Evolutionary conservation across 2,888 invertebrate species (phyloP).

Genomic region (Cyclophora albipunctata): DNA sequence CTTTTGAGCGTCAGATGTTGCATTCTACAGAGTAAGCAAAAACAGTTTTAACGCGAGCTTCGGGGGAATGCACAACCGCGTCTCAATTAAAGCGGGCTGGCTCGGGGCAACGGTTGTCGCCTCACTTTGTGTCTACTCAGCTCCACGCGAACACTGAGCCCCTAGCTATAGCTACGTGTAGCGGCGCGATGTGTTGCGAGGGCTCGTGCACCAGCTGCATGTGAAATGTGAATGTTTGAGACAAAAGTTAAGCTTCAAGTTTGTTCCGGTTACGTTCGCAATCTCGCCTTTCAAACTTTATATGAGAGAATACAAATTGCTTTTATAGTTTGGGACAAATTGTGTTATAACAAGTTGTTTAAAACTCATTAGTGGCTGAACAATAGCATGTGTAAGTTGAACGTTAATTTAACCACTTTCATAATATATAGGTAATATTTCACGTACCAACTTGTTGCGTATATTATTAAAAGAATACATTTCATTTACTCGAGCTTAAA

Average conservation of each 20-base stretch:
- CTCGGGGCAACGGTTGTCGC: conserved; percentile 37
- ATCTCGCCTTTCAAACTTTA: conserved; percentile 31
- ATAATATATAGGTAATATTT: conserved; percentile 2
- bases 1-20: conserved; percentile 8
- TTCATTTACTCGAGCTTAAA: too few species aligned
- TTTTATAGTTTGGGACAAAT: conserved; percentile 1
- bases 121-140: conserved; percentile 39
- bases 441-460: not conserved
- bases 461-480: too few species aligned
- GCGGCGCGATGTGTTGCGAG: conserved; percentile 23
- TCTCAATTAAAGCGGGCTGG: conserved; percentile 45
- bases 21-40: conserved; percentile 16
- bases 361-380: too few species aligned
- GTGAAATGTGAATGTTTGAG: conserved; percentile 40
- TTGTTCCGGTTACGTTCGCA: conserved; percentile 42
- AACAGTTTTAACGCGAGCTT: conserved; percentile 32
- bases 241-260: conserved; percentile 45
- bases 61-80: conserved; percentile 40
- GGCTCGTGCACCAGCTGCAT: conserved; percentile 34
- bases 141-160: too few species aligned
- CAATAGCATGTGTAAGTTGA: too few species aligned
- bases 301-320: conserved; percentile 18
- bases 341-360: too few species aligned
- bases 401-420: too few species aligned
- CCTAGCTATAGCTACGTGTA: too few species aligned